Conservation (phyloP, 2,888 invertebrate genomes). For the Criorhina ranunculi region DNA sequence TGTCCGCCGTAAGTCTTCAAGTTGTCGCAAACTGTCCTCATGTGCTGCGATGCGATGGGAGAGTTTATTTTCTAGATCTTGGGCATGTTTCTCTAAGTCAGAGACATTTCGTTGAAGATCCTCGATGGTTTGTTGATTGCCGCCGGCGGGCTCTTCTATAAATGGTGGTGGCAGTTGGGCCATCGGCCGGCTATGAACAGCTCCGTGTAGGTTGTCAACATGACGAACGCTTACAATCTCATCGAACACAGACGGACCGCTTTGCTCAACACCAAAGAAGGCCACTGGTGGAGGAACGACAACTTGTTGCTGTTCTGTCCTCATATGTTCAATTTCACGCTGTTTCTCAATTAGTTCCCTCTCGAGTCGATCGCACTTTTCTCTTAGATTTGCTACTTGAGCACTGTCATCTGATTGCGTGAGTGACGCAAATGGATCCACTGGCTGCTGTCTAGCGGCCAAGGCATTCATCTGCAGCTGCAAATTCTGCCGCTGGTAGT, state of each 20-base stretch:
- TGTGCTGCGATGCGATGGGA: constrained; percentile 79
- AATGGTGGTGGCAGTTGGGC: neutral
- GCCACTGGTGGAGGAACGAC: constrained; percentile 80
- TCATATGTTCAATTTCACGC: constrained; percentile 77
- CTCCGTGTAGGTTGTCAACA: constrained; percentile 58
- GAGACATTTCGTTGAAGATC: constrained; percentile 83
- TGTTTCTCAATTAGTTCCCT: constrained; percentile 77
- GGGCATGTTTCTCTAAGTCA: constrained; percentile 83
- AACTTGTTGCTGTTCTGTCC: constrained; percentile 60
- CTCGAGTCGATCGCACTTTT: constrained; percentile 76
- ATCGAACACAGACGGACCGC: constrained; percentile 81
- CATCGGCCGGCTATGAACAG: constrained; percentile 20
- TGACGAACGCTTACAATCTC: constrained; percentile 81
- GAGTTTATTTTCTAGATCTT: constrained; percentile 83
- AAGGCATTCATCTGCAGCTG: constrained; percentile 81
- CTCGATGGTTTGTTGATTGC: constrained; percentile 83
- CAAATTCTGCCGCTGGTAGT: constrained; percentile 82
- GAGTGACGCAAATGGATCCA: constrained; percentile 57
- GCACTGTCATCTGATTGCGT: constrained; percentile 69
- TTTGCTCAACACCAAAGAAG: constrained; percentile 80
- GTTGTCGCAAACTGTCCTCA: constrained; percentile 76
- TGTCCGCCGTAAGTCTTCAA: constrained; percentile 79
- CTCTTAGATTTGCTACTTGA: constrained; percentile 64
- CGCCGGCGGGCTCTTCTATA: constrained; percentile 37
- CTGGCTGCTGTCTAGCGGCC: constrained; percentile 58